These are phyloP conservation scores for Spialia ferax DNA, from an alignment of 2,888 invertebrate genomes.

Conservation along the genomic window DNA sequence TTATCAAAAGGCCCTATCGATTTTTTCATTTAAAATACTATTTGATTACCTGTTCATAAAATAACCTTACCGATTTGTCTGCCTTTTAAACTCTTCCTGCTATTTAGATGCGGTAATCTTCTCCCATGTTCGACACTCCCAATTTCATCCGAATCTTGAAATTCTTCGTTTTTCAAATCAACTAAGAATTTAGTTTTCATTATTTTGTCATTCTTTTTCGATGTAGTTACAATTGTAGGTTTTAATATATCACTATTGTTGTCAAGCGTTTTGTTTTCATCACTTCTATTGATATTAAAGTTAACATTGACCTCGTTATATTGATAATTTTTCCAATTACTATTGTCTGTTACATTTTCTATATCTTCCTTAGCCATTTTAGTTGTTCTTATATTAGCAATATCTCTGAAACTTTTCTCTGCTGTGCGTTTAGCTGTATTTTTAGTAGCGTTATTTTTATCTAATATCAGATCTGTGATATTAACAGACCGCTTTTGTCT, in stretches of 20 bases:
- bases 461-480: conserved; percentile 47
- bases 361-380: neutral
- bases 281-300: neutral
- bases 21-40: no score
- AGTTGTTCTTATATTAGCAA: neutral
- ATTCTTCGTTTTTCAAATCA: conserved; percentile 50
- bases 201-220: conserved; percentile 27
- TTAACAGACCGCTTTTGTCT: conserved; percentile 60
- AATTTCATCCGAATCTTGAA: conserved; percentile 59
- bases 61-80: conserved; percentile 7
- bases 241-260: neutral
- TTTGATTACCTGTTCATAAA: no score
- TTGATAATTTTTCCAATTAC: neutral
- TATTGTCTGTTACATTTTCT: neutral
- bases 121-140: neutral
- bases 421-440: neutral
- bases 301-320: neutral
- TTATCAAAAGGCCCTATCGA: no score
- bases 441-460: conserved; percentile 30
- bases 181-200: conserved; percentile 42
- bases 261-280: neutral
- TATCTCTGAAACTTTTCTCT: neutral
- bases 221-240: neutral
- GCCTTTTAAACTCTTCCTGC: neutral
- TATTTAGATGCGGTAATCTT: neutral